Evolutionary conservation across 2,797 vertebrate species (phyloP), one percentile per base, ranked within the genome.

Genomic region (Rhyacichthys aspro): DNA sequence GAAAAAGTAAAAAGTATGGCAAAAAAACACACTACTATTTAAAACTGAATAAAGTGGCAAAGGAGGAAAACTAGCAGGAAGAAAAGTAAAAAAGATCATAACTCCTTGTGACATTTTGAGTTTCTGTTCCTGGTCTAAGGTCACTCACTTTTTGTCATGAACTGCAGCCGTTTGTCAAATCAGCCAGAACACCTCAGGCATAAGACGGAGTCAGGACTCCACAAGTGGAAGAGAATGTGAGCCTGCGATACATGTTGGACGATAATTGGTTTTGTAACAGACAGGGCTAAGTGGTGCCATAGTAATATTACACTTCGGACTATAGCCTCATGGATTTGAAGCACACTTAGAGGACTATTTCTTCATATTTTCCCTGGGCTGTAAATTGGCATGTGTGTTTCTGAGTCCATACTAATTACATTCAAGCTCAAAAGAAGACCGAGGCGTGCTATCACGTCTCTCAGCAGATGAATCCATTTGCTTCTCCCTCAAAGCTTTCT

Each of bases 251-350:
- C 14, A 59, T 43, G 63, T 74, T 76, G 55, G 62, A 70, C 78
- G 74, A 56, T 74, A 81, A 79, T 74, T 61, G 65, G 61, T 77
- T 84, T 84, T 46, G 74, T 76, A 78, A 66, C 64, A 75, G 63
- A 69, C 44, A 47, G 45, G 64, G 46, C 50, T 73, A 63, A 70
- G 59, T 63, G 69, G 32, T 60, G 68, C 60, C 76, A 63, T 60
- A 53, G 68, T 23, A 60, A 63, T 18, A 36, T 46, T 43, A 59
- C 46, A 36, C 59, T 44, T 33, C 37, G 43, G 55, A 50, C 55
- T 28, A 28, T 39, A 11, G 47, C 44, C 33, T 57, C 45, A 12
- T 16, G 7, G 58, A 47, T 47, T n/a, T n/a, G 5, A 72, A 43
- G 43, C 42, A 7, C 1, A 11, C 38, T 65, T 54, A 50, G 17